Conservation (phyloP, 2,797 vertebrate genomes). For the Catostomus latipinnis region DNA sequence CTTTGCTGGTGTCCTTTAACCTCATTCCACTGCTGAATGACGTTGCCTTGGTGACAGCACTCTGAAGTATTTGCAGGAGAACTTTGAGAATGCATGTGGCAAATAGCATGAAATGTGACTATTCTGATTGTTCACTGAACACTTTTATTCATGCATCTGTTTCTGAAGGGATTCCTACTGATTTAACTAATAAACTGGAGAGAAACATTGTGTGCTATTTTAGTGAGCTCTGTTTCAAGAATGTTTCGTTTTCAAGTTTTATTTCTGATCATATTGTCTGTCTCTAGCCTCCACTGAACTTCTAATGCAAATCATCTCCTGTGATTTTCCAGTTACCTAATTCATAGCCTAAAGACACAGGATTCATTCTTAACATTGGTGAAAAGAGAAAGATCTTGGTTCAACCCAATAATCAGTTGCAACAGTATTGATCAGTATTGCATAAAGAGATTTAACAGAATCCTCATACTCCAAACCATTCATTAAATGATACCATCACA, state of each 20-base stretch:
- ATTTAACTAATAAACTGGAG: neutral
- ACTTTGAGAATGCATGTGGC: slow-evolving; percentile 20
- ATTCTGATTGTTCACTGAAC: slow-evolving; percentile 12
- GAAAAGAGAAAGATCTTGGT: slow-evolving; percentile 56
- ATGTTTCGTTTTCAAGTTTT: slow-evolving; percentile 60
- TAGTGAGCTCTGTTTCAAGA: neutral
- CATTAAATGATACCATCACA: slow-evolving; percentile 28
- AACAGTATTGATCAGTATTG: slow-evolving; percentile 16
- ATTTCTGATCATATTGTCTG: slow-evolving; percentile 69
- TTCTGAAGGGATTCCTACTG: neutral
- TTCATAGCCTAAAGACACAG: slow-evolving; percentile 75
- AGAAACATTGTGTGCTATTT: neutral
- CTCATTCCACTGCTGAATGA: slow-evolving; percentile 65
- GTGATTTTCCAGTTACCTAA: slow-evolving; percentile 77
- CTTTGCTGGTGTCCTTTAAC: slow-evolving; percentile 58
- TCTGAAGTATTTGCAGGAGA: slow-evolving; percentile 40
- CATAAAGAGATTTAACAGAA: slow-evolving; percentile 21
- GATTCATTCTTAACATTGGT: slow-evolving; percentile 77
- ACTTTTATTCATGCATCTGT: neutral
- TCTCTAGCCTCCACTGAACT: slow-evolving; percentile 51
- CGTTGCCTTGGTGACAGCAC: slow-evolving; percentile 72
- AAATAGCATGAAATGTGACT: slow-evolving; percentile 20
- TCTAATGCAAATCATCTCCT: slow-evolving; percentile 73
- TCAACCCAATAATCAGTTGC: slow-evolving; percentile 22
- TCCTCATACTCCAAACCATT: slow-evolving; percentile 15